Evolutionary conservation across 1,140 invertebrate genomes (phyloP).

Genomic region (Penaeus japonicus): DNA sequence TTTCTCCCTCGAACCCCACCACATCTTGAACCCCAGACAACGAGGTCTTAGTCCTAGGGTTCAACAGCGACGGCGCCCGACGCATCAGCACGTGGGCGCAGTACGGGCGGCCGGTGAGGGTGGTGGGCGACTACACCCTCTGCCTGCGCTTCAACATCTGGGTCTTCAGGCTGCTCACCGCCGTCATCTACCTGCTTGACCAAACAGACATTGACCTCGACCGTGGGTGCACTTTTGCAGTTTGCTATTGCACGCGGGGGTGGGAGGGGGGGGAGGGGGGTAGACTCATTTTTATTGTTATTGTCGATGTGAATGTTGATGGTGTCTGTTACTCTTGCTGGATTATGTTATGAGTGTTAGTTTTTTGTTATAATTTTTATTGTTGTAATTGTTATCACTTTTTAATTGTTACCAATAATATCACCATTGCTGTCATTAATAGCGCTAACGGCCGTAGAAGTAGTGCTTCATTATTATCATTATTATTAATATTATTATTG

Average conservation of each 20-base stretch:
- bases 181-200: slow-evolving; percentile 44
- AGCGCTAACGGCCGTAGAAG: too few relatives aligned
- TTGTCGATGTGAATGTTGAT: neutral
- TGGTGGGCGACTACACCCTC: slow-evolving; percentile 35
- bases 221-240: slow-evolving; percentile 10
- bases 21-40: neutral
- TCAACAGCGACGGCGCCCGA: slow-evolving; percentile 36
- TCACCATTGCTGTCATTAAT: too few relatives aligned
- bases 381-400: too few relatives aligned
- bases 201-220: slow-evolving; percentile 25
- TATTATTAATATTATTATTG: too few relatives aligned
- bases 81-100: slow-evolving; percentile 26
- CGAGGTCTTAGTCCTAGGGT: slow-evolving; percentile 22
- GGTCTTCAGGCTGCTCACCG: slow-evolving; percentile 50
- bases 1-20: neutral
- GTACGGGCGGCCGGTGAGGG: neutral
- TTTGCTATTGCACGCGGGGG: neutral
- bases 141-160: slow-evolving; percentile 46
- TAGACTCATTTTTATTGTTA: too few relatives aligned
- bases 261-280: too few relatives aligned
- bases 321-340: too few relatives aligned
- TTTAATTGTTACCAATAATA: too few relatives aligned
- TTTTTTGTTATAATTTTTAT: too few relatives aligned
- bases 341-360: too few relatives aligned
- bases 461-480: too few relatives aligned